phyloP scores from a whole-genome alignment of 2,113 vertebrate species.

The Pangasianodon hypophthalmus region DNA sequence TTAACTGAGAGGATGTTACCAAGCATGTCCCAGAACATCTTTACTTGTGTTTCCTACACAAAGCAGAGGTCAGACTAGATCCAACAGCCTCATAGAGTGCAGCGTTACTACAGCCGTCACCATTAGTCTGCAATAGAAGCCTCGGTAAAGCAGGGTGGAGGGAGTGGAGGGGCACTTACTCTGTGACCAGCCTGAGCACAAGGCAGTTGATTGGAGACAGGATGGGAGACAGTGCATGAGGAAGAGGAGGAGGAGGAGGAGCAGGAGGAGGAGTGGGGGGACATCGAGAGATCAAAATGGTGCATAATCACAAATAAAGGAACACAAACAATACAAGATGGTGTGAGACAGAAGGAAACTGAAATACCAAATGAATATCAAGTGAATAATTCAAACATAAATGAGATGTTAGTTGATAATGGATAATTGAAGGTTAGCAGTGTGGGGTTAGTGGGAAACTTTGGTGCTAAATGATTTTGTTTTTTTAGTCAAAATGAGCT shows the following conservation, averaged over 20 bases:
- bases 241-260: conserved; percentile 62
- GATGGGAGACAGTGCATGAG: conserved; percentile 58
- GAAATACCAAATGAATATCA: conserved; percentile 68
- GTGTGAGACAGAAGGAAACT: conserved; percentile 75
- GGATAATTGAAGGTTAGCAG: conserved; percentile 40
- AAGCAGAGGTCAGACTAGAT: conserved; percentile 29
- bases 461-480: neutral
- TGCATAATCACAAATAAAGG: conserved; percentile 83
- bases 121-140: conserved; percentile 60
- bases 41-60: conserved; percentile 23
- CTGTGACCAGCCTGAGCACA: conserved; percentile 94
- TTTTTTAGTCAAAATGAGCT: neutral
- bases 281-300: conserved; percentile 76
- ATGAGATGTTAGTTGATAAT: conserved; percentile 51
- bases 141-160: conserved; percentile 55
- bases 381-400: conserved; percentile 52
- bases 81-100: conserved; percentile 35
- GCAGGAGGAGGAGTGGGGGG: conserved; percentile 41
- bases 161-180: conserved; percentile 86
- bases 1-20: conserved; percentile 30
- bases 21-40: conserved; percentile 13
- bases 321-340: conserved; percentile 73
- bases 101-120: conserved; percentile 47
- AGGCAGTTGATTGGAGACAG: conserved; percentile 89
- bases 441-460: conserved; percentile 39